Conservation (phyloP, 2,113 vertebrate genomes). For the Odocoileus virginianus region DNA sequence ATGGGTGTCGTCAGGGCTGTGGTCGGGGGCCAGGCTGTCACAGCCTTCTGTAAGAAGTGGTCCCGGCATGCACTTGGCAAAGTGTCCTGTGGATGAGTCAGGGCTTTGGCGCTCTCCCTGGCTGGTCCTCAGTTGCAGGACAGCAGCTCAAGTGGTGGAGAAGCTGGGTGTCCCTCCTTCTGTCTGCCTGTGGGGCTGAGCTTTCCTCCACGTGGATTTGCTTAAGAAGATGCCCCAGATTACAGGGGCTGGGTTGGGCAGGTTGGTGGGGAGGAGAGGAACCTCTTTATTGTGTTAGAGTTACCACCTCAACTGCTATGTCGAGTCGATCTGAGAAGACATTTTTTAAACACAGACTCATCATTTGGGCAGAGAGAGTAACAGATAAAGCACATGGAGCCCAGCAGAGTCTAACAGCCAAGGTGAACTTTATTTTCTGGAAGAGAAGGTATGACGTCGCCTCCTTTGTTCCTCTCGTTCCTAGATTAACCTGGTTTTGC, state of each 20-base stretch:
- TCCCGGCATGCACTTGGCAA: too few relatives aligned
- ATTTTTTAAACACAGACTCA: not conserved
- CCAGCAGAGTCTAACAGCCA: not conserved
- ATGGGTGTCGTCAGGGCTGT: not conserved
- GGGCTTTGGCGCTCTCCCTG: accelerated
- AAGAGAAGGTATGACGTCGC: not conserved
- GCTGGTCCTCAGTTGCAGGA: accelerated
- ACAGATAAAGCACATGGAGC: not conserved
- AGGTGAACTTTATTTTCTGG: not conserved
- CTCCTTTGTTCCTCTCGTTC: accelerated
- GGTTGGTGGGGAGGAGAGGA: not conserved
- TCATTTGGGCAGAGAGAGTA: not conserved
- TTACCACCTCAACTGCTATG: not conserved
- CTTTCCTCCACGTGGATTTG: not conserved
- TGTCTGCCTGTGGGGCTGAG: not conserved
- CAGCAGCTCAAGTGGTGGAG: not conserved
- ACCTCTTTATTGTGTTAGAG: not conserved
- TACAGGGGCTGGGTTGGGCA: not conserved
- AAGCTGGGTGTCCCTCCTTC: not conserved
- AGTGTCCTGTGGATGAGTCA: accelerated
- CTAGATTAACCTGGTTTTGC: not conserved
- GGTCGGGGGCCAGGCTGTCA: not conserved
- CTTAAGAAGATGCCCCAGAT: not conserved
- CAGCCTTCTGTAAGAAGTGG: not conserved
- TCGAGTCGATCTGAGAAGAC: not conserved